Conservation (phyloP, 2,113 vertebrate genomes). For the Seriola quinqueradiata region DNA sequence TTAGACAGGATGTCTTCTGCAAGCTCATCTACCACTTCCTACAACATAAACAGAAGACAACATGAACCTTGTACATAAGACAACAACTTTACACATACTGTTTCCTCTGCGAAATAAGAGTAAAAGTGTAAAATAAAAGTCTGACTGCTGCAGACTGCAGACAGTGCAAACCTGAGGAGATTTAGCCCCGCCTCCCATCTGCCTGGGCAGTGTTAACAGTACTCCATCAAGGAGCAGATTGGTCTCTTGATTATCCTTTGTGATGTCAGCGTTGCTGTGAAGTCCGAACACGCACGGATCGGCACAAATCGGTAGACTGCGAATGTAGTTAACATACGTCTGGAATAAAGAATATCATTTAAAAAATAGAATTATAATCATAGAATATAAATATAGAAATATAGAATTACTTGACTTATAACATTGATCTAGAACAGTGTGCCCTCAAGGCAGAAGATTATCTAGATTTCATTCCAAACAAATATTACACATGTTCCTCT, state of each 20-base stretch:
- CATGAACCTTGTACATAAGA: not conserved
- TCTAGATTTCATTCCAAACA: not conserved
- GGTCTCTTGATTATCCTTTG: conserved; percentile 96
- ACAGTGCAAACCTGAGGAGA: conserved; percentile 90
- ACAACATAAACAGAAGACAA: conserved; percentile 18
- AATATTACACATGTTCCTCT: conserved; percentile 6
- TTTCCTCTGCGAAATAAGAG: conserved; percentile 1
- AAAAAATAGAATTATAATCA: no score
- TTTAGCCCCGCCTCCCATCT: conserved; percentile 88
- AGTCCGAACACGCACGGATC: conserved; percentile 94
- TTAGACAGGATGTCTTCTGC: conserved; percentile 91
- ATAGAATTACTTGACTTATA: not conserved
- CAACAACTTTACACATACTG: not conserved
- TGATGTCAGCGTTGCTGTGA: conserved; percentile 94
- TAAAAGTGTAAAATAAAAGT: not conserved
- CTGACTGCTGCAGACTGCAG: not conserved
- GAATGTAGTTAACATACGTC: conserved; percentile 90
- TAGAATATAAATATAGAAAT: no score
- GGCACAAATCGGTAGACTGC: conserved; percentile 87
- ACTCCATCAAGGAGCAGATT: conserved; percentile 92
- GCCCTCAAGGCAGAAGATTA: not conserved
- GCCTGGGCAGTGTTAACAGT: conserved; percentile 91
- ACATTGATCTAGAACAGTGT: not conserved
- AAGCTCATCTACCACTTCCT: conserved; percentile 93
- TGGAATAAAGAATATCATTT: conserved; percentile 60